A percentile compares a stretch with the other conserved stretches of the same genome.
These are phyloP conservation scores for Himalopsyche anomala DNA, from an alignment of 2,888 invertebrate species.

Conservation along the genomic window DNA sequence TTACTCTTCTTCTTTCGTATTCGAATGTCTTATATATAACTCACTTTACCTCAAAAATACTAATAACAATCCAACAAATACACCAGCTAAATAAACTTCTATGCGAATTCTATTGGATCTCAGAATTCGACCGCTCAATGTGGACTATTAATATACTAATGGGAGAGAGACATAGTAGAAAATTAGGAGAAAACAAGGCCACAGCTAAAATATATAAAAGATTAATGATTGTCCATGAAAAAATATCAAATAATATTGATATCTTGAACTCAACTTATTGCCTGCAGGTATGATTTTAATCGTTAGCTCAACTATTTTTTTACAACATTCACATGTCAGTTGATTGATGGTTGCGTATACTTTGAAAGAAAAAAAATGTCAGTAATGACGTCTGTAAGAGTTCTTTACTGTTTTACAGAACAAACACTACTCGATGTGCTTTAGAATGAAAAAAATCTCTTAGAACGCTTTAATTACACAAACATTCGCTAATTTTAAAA, in stretches of 20 bases:
- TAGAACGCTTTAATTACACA: too few relatives aligned
- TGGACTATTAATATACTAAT: neutral
- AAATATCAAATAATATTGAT: neutral
- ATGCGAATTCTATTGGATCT: neutral
- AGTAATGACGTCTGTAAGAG: too few relatives aligned
- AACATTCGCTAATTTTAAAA: too few relatives aligned
- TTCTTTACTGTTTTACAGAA: too few relatives aligned
- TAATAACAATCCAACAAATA: neutral
- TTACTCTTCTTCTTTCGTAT: neutral
- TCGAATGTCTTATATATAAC: neutral
- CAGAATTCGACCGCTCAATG: neutral
- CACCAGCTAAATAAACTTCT: neutral
- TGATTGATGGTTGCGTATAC: too few relatives aligned
- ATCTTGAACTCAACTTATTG: neutral
- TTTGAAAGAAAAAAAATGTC: too few relatives aligned
- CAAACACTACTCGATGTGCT: too few relatives aligned
- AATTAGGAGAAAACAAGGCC: neutral
- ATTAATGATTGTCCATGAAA: slow-evolving; percentile 10
- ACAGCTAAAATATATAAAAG: neutral
- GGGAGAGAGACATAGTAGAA: neutral
- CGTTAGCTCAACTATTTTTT: too few relatives aligned
- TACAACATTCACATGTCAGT: too few relatives aligned
- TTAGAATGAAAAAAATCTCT: too few relatives aligned
- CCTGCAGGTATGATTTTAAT: neutral
- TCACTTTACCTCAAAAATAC: neutral